phyloP scores from a whole-genome alignment of 1,140 invertebrate species.

The Drosophila obscura region DNA sequence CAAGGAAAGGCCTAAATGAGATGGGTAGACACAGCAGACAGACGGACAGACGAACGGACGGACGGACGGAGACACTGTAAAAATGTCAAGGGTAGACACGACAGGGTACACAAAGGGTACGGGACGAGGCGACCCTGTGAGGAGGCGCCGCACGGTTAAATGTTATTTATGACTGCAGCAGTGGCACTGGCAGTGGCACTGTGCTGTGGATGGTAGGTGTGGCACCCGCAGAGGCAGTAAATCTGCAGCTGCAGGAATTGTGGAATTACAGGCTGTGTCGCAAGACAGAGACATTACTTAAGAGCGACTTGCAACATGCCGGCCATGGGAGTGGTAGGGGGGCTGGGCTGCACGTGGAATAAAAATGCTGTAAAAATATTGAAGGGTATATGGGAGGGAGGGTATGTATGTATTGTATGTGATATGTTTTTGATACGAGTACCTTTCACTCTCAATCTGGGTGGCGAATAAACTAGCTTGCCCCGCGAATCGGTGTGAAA shows the following conservation, averaged over 20 bases:
- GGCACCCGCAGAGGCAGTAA: constrained; percentile 37
- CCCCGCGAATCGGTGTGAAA: constrained; percentile 92
- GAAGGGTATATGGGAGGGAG: constrained; percentile 8
- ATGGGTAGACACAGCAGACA: constrained; percentile 44
- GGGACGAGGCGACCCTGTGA: constrained; percentile 4
- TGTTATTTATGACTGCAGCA: constrained; percentile 77
- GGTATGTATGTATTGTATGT: constrained; percentile 12
- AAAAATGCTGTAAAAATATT: background rate
- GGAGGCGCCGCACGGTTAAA: constrained; percentile 53
- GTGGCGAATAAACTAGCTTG: constrained; percentile 87
- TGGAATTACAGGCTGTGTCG: constrained; percentile 42
- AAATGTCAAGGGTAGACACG: constrained; percentile 72
- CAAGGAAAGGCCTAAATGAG: constrained; percentile 57
- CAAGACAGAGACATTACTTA: constrained; percentile 59
- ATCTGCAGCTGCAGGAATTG: constrained; percentile 56
- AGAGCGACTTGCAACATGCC: constrained; percentile 31
- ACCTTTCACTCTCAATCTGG: constrained; percentile 90
- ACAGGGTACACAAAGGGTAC: constrained; percentile 9
- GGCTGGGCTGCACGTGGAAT: no score
- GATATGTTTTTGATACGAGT: constrained; percentile 67
- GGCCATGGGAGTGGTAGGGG: no score
- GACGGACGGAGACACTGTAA: constrained; percentile 48
- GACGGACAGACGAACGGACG: no score
- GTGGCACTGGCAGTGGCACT: background rate
- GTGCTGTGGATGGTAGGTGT: constrained; percentile 1